Conservation (phyloP, 2,888 invertebrate genomes). For the Zhengitettix transpicula region DNA sequence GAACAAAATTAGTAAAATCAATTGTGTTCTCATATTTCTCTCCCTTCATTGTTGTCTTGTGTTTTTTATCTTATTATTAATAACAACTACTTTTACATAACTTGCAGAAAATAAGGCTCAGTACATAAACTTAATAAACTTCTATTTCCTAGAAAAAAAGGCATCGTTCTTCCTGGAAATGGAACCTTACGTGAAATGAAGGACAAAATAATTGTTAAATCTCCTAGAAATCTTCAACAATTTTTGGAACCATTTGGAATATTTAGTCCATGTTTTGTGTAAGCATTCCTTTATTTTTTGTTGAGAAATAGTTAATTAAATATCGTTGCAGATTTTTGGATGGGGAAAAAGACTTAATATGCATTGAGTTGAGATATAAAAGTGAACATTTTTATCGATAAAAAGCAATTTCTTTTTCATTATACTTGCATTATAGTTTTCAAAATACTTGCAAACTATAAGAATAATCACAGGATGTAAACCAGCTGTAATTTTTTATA, state of each 20-base stretch:
- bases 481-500: too few species aligned
- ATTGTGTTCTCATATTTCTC: neutral
- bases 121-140: neutral
- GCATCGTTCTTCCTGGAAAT: constrained; percentile 20
- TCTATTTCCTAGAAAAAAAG: constrained; percentile 16
- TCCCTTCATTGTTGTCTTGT: neutral
- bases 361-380: neutral
- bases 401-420: too few species aligned
- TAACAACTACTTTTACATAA: neutral
- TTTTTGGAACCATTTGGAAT: constrained; percentile 26
- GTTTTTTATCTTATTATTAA: neutral
- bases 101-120: neutral
- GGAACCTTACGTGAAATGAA: constrained; percentile 25
- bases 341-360: neutral
- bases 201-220: constrained; percentile 22
- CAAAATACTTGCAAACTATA: too few species aligned
- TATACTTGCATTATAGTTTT: too few species aligned
- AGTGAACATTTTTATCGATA: neutral
- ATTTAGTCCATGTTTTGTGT: constrained; percentile 23
- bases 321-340: neutral
- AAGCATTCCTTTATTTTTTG: constrained; percentile 7
- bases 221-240: constrained; percentile 22
- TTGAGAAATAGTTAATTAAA: neutral
- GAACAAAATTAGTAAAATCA: too few species aligned
- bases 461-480: too few species aligned